A percentile compares a stretch with the other conserved stretches of the same genome.
phyloP scores from a whole-genome alignment of 1,140 invertebrate genomes.

The Diorhabda sublineata region DNA sequence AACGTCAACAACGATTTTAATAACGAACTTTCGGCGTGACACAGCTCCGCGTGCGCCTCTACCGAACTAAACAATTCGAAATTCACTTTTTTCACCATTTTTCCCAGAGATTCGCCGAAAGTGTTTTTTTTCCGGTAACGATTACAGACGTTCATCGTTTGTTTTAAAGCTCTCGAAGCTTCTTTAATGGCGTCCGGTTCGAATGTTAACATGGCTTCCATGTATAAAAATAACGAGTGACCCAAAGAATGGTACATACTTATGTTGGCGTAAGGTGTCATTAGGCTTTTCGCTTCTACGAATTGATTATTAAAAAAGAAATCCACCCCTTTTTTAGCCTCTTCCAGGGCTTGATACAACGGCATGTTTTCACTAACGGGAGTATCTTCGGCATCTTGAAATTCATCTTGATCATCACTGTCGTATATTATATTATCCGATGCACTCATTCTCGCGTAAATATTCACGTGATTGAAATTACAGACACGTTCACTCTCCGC shows the following conservation, averaged over 20 bases:
- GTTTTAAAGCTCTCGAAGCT: slow-evolving; percentile 68
- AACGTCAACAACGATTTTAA: slow-evolving; percentile 86
- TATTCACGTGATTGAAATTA: no score
- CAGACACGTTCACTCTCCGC: no score
- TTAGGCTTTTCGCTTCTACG: slow-evolving; percentile 66
- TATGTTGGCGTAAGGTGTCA: slow-evolving; percentile 70
- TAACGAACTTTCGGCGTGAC: slow-evolving; percentile 87
- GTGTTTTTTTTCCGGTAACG: slow-evolving; percentile 66
- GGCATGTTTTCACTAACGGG: slow-evolving; percentile 50
- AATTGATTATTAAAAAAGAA: slow-evolving; percentile 89
- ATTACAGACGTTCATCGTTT: slow-evolving; percentile 73
- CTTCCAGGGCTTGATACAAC: slow-evolving; percentile 61
- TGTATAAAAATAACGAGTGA: slow-evolving; percentile 80
- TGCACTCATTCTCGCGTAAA: neutral
- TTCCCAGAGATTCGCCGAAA: slow-evolving; percentile 72
- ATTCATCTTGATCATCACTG: slow-evolving; percentile 17
- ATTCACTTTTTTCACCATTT: slow-evolving; percentile 75
- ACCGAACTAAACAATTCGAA: slow-evolving; percentile 72
- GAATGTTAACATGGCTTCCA: slow-evolving; percentile 91
- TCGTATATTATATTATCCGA: neutral
- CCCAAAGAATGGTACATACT: slow-evolving; percentile 94
- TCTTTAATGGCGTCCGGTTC: slow-evolving; percentile 74
- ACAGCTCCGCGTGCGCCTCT: slow-evolving; percentile 92
- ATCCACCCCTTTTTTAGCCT: slow-evolving; percentile 67
- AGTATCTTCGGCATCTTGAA: slow-evolving; percentile 33